Evolutionary conservation across 1,140 invertebrate genomes (phyloP), one percentile per base, ranked within the genome.

Genomic region (Pogonognathellus flavescens): DNA sequence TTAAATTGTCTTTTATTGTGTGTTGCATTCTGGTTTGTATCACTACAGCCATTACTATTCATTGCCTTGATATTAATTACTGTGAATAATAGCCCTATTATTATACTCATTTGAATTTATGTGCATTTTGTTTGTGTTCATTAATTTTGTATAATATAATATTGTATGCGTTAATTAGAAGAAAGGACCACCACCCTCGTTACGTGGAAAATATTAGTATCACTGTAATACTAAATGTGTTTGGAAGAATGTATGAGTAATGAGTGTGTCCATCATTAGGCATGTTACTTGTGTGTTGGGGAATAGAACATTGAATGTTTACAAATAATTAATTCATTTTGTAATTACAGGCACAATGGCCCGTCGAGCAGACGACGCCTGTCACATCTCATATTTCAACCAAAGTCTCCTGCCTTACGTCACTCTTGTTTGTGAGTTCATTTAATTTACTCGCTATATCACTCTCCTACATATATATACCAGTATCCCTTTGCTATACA

Each of bases 361-460:
- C 11, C 86, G 89, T 81, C 93, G 94, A 84, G 92, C 93, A 66
- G 93, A 93, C 89, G 93, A 94, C 88, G 93, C 93, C 52, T 94
- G 93, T 89, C 91, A 91, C 84, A 87, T 90, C 49, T 90, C 93
- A 85, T 91, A 93, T 89, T 94, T 94, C 90, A 92, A 93, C 88
- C 91, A 91, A 66, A 91, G 91, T 89, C 93, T 92, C 85, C 93
- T 94, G 88, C 94, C 95, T 86, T 97, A 94, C 91, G 92, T 96
- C 89, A 97, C 96, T 55, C 92, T 97, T 92, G 94, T 96, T 90
- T 95, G 96, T 96, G 91, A 95, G 94, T 94, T 53, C 70, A 76
- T 76, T 76, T 76, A 8, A 76, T 76, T 76, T 57, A 3, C 53
- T 57, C 11, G 1, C n/a, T 13, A n/a, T n/a, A n/a, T n/a, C n/a